phyloP scores from a whole-genome alignment of 2,797 vertebrate genomes.

The Sebastes alutus region DNA sequence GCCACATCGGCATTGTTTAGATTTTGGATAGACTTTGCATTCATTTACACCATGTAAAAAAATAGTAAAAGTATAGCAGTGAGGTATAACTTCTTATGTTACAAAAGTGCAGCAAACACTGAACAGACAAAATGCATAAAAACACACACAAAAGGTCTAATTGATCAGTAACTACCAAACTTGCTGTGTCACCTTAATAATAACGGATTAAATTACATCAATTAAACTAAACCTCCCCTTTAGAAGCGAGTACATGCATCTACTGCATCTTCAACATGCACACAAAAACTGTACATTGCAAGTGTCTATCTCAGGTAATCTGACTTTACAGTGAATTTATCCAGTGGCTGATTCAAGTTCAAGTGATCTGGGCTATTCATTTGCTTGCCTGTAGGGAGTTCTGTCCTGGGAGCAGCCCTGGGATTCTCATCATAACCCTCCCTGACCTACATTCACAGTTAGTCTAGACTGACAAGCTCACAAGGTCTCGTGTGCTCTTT shows the following conservation, averaged over 20 bases:
- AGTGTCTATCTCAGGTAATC: not conserved
- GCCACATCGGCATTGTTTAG: not conserved
- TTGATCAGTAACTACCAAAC: not conserved
- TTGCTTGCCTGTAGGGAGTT: not conserved
- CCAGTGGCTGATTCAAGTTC: not conserved
- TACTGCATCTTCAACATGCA: not conserved
- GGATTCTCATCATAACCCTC: constrained; percentile 66
- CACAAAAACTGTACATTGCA: not conserved
- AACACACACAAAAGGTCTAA: no score
- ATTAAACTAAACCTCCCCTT: no score
- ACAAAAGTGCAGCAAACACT: not conserved
- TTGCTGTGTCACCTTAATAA: not conserved
- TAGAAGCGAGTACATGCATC: no score
- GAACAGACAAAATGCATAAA: not conserved
- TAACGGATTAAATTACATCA: not conserved
- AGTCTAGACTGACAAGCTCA: constrained; percentile 20
- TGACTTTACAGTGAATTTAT: not conserved
- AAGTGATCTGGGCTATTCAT: not conserved
- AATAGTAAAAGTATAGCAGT: not conserved
- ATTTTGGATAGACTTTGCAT: not conserved
- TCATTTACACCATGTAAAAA: not conserved
- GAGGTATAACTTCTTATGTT: not conserved
- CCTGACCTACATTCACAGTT: constrained; percentile 68
- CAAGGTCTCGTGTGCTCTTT: not conserved
- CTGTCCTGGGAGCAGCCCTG: constrained; percentile 48